Evolutionary conservation across 2,797 vertebrate species (phyloP).

Genomic region (Gymnothorax javanicus): DNA sequence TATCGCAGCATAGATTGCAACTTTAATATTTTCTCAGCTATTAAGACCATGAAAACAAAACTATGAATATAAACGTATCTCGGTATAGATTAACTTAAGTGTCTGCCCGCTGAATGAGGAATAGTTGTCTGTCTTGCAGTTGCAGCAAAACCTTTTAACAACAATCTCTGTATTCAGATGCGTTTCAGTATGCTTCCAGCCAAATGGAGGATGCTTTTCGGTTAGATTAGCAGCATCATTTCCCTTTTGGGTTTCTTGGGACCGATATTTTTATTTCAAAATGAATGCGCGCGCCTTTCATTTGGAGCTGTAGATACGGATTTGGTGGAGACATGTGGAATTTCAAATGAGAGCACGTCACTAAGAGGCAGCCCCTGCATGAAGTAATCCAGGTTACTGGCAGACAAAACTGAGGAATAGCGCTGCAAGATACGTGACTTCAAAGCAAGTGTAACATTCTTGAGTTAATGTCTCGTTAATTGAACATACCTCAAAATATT

Average conservation of each 20-base stretch:
- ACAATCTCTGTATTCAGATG: background rate
- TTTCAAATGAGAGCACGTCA: conserved; percentile 50
- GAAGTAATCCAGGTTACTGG: conserved; percentile 35
- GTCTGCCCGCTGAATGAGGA: background rate
- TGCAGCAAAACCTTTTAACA: background rate
- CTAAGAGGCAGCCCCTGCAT: conserved; percentile 45
- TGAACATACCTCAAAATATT: background rate
- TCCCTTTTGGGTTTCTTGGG: background rate
- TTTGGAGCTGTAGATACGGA: conserved; percentile 34
- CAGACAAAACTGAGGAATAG: conserved; percentile 36
- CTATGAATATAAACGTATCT: background rate
- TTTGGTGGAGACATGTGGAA: conserved; percentile 43
- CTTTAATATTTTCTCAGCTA: no score
- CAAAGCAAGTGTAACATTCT: conserved; percentile 22
- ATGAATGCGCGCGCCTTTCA: conserved; percentile 9
- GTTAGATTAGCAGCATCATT: background rate
- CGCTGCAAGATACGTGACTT: conserved; percentile 25
- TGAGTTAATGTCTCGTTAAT: conserved; percentile 21
- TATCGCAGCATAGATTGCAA: background rate
- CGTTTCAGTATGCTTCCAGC: background rate
- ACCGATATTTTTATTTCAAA: background rate
- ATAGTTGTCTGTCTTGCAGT: background rate
- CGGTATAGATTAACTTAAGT: background rate
- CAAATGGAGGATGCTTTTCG: background rate
- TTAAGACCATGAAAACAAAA: background rate